A percentile compares a stretch with the other conserved stretches of the same genome.
These are phyloP conservation scores for Clunio marinus DNA, from an alignment of 2,888 invertebrate species.

Conservation along the genomic window DNA sequence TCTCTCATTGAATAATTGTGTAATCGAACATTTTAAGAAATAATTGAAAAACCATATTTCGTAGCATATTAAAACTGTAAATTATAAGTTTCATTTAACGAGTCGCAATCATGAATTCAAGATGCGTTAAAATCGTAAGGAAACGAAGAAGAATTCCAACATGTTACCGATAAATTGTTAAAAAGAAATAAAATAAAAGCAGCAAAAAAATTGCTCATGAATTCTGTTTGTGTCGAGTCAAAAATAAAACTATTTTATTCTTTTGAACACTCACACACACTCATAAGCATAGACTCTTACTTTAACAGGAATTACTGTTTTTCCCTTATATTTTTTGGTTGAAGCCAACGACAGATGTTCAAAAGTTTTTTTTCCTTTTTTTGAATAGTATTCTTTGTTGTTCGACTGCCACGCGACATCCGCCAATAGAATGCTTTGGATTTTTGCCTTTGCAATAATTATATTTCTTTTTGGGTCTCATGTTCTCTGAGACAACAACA, in stretches of 20 bases:
- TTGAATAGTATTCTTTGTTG: conserved; percentile 25
- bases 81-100: conserved; percentile 14
- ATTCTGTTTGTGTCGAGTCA: neutral
- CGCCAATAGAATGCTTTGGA: conserved; percentile 31
- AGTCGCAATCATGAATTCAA: neutral
- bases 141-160: neutral
- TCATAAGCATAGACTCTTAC: neutral
- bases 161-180: neutral
- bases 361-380: no score
- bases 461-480: conserved; percentile 7
- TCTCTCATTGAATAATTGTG: neutral
- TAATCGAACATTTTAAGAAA: neutral
- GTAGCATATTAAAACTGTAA: conserved; percentile 18
- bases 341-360: conserved; percentile 30
- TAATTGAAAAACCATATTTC: neutral
- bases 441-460: conserved; percentile 3
- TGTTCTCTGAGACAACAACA: neutral
- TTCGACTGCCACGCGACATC: conserved; percentile 35
- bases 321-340: neutral
- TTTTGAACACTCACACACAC: neutral
- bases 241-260: neutral
- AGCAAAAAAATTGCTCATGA: neutral
- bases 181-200: no score
- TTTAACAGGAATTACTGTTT: no score
- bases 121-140: neutral